These are phyloP conservation scores for Ammodytes marinus DNA, from an alignment of 2,113 vertebrate species.

Conservation along the genomic window DNA sequence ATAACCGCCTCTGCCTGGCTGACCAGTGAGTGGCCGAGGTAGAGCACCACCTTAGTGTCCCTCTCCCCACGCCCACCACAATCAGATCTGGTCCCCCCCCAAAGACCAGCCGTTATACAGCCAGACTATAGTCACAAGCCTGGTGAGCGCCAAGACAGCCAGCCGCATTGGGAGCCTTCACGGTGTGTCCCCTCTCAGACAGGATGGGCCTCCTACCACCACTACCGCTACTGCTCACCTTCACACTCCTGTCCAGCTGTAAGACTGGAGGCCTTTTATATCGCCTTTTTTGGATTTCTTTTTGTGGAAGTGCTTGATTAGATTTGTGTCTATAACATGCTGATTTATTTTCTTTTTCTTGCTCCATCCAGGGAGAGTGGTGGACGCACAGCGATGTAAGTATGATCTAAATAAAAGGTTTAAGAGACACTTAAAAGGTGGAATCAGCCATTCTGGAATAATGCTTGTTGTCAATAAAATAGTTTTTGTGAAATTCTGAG, in stretches of 20 bases:
- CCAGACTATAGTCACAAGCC: constrained; percentile 1
- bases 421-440: not conserved
- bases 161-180: constrained; percentile 39
- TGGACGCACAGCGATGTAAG: constrained; percentile 67
- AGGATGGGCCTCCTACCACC: constrained; percentile 70
- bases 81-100: constrained; percentile 1
- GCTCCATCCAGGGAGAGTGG: constrained; percentile 32
- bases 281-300: not conserved
- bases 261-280: constrained; percentile 51
- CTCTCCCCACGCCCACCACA: constrained; percentile 23
- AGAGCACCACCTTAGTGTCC: constrained; percentile 42
- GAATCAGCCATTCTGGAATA: no score
- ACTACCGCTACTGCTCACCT: constrained; percentile 61
- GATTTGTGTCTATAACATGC: constrained; percentile 57
- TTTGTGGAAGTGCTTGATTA: not conserved
- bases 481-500: no score
- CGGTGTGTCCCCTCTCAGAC: constrained; percentile 29
- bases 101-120: not conserved
- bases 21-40: constrained; percentile 54
- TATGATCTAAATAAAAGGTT: not conserved
- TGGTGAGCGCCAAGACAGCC: constrained; percentile 26
- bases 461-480: no score
- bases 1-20: constrained; percentile 56
- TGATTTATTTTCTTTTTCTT: constrained; percentile 42
- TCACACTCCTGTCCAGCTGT: constrained; percentile 75